Conservation (phyloP, 2,888 invertebrate species). For the Venusia cambrica region DNA sequence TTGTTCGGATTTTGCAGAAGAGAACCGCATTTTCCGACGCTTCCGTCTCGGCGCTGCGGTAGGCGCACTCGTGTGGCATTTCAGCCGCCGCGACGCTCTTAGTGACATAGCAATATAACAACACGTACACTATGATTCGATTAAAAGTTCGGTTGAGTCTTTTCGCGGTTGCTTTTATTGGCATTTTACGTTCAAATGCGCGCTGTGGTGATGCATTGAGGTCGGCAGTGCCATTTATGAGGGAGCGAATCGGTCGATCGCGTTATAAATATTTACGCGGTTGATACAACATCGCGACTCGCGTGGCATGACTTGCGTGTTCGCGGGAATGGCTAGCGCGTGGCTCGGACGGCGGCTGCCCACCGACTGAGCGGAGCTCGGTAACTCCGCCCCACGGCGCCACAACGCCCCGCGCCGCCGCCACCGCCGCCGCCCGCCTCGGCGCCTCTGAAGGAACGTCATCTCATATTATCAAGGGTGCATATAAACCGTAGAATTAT, state of each 20-base stretch:
- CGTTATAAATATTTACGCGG: conserved; percentile 75
- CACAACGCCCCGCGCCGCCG: conserved; percentile 60
- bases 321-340: conserved; percentile 43
- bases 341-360: conserved; percentile 68
- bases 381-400: conserved; percentile 69
- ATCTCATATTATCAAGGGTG: conserved; percentile 76
- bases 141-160: conserved; percentile 76
- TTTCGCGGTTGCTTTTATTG: conserved; percentile 68
- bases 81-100: conserved; percentile 68
- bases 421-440: conserved; percentile 58
- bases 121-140: conserved; percentile 75
- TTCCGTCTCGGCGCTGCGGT: conserved; percentile 82
- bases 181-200: conserved; percentile 71
- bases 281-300: conserved; percentile 67
- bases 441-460: conserved; percentile 72
- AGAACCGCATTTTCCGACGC: conserved; percentile 80
- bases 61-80: conserved; percentile 86
- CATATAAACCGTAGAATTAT: conserved; percentile 74
- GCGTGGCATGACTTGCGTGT: conserved; percentile 61
- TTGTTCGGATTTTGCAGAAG: conserved; percentile 86
- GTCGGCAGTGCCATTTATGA: conserved; percentile 72
- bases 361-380: conserved; percentile 71
- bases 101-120: conserved; percentile 71
- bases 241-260: conserved; percentile 61
- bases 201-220: conserved; percentile 57